Evolutionary conservation across 2,113 vertebrate species (phyloP).

Genomic region (Cyanoderma ruficeps): DNA sequence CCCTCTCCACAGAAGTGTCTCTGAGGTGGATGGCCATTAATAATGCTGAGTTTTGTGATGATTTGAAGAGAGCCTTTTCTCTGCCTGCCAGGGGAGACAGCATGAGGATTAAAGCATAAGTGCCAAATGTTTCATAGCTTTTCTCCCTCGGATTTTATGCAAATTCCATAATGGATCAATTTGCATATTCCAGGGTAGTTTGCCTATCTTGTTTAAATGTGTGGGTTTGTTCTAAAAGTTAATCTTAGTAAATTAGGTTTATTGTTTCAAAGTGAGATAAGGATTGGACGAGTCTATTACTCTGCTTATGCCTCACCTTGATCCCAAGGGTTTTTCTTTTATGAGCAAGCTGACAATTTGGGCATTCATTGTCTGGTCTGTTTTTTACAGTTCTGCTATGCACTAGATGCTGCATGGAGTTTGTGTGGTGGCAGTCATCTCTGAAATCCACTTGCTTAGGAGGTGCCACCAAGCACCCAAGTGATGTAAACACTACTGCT

Average conservation of each 20-base stretch:
- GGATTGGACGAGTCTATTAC: not conserved
- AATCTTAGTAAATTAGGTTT: not conserved
- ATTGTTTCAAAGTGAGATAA: not conserved
- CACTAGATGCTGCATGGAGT: not conserved
- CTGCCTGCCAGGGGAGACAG: not conserved
- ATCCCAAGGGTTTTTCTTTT: not conserved
- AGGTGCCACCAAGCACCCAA: not conserved
- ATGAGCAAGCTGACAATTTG: not conserved
- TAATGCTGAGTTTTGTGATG: not conserved
- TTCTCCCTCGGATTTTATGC: slow-evolving; percentile 25
- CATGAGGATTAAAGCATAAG: not conserved
- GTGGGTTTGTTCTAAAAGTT: not conserved
- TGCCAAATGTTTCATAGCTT: not conserved
- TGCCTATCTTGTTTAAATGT: not conserved
- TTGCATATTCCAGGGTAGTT: slow-evolving; percentile 12
- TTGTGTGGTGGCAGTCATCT: not conserved
- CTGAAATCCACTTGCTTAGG: not conserved
- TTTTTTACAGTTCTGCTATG: not conserved
- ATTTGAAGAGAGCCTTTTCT: not conserved
- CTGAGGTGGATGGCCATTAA: not conserved
- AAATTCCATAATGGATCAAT: not conserved
- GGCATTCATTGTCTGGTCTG: not conserved
- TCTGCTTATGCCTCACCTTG: not conserved
- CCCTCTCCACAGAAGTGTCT: not conserved
- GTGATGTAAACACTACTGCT: not conserved